Conservation (phyloP, 2,888 invertebrate genomes). For the Diplolepis rosae region DNA sequence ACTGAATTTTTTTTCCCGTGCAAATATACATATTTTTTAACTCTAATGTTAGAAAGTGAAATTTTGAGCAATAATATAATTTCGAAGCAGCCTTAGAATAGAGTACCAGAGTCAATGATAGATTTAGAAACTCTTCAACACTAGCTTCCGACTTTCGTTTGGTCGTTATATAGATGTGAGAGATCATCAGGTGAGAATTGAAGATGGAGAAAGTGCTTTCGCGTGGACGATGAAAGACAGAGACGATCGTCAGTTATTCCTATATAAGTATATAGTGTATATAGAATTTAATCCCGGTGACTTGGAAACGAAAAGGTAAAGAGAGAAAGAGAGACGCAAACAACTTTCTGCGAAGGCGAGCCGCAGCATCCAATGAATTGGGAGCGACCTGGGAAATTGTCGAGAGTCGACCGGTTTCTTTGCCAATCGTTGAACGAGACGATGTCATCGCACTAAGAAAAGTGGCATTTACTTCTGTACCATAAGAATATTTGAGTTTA, state of each 20-base stretch:
- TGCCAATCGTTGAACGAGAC: conserved; percentile 18
- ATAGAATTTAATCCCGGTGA: not conserved
- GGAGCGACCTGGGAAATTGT: conserved; percentile 28
- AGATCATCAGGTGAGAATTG: conserved; percentile 21
- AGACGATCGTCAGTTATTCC: conserved; percentile 13
- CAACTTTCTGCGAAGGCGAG: conserved; percentile 28
- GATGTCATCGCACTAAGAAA: conserved; percentile 28
- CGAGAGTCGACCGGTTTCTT: conserved; percentile 31
- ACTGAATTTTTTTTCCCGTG: too few relatives aligned
- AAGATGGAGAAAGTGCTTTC: conserved; percentile 35
- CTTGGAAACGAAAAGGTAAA: conserved; percentile 10
- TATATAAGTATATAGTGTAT: not conserved
- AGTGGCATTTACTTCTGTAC: conserved; percentile 5
- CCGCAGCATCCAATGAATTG: conserved; percentile 29
- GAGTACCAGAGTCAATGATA: conserved; percentile 58
- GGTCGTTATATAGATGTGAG: conserved; percentile 14
- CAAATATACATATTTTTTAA: conserved; percentile 10
- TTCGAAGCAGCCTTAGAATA: conserved; percentile 47
- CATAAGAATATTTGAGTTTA: not conserved
- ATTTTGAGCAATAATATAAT: conserved; percentile 38
- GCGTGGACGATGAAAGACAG: not conserved
- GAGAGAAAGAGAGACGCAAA: conserved; percentile 11
- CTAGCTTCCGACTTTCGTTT: conserved; percentile 60
- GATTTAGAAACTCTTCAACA: conserved; percentile 53
- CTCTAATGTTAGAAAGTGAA: conserved; percentile 1